Percentiles rank a stretch among this genome's conserved stretches.
phyloP scores from a whole-genome alignment of 2,113 vertebrate genomes.

The Tricholaema leucomelas region DNA sequence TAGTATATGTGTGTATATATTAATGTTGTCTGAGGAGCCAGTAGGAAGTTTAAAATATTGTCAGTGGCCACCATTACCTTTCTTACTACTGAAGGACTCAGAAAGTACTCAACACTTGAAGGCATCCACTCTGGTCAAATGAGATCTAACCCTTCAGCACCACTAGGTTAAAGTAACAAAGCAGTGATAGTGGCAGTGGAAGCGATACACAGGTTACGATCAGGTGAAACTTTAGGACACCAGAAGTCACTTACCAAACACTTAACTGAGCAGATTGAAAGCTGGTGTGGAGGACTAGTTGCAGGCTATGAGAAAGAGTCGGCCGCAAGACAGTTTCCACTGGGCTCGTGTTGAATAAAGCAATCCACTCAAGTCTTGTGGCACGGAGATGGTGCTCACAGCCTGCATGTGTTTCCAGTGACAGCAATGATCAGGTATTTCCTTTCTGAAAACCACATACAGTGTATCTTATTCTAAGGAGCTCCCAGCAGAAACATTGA shows the following conservation, averaged over 20 bases:
- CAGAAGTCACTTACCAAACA: neutral
- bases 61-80: neutral
- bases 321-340: neutral
- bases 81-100: neutral
- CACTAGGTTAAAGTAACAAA: neutral
- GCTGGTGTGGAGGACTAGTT: neutral
- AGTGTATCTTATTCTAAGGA: neutral
- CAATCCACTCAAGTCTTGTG: neutral
- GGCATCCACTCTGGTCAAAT: neutral
- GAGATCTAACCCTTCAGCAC: neutral
- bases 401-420: neutral
- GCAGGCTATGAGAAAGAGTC: neutral
- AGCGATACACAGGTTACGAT: neutral
- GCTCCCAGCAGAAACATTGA: neutral
- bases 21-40: neutral
- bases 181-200: neutral
- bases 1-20: neutral
- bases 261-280: neutral
- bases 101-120: neutral
- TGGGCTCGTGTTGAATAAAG: accelerated
- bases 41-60: neutral
- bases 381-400: neutral
- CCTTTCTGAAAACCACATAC: neutral
- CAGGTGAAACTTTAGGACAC: neutral
- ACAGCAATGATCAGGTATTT: neutral